These are phyloP conservation scores for Octopus bimaculoides DNA, from an alignment of 1,140 invertebrate genomes.

Conservation along the genomic window DNA sequence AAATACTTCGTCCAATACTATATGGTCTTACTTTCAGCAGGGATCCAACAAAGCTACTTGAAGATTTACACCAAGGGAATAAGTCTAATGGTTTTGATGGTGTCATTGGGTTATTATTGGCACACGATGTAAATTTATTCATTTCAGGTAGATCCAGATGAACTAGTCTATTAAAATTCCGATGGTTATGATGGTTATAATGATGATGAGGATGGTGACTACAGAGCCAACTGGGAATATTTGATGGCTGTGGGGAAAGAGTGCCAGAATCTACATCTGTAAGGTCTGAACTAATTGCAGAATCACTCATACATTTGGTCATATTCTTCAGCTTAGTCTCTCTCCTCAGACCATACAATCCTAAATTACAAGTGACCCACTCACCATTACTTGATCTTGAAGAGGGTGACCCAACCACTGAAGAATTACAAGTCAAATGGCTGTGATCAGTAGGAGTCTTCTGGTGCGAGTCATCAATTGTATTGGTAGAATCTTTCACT, in stretches of 20 bases:
- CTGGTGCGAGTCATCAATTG: too few relatives aligned
- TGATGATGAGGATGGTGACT: not conserved
- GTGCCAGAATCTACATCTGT: slow-evolving; percentile 43
- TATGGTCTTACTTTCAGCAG: not conserved
- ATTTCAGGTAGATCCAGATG: too few relatives aligned
- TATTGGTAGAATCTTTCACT: too few relatives aligned
- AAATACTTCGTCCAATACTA: not conserved
- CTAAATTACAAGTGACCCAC: too few relatives aligned
- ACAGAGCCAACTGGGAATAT: not conserved
- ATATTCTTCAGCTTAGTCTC: slow-evolving; percentile 33
- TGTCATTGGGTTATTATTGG: too few relatives aligned
- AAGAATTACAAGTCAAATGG: too few relatives aligned
- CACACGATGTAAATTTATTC: too few relatives aligned
- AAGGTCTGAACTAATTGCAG: slow-evolving; percentile 52
- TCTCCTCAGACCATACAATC: slow-evolving; percentile 20
- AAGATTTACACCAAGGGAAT: not conserved
- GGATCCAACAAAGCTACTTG: not conserved
- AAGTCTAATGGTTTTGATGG: not conserved
- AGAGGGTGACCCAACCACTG: too few relatives aligned
- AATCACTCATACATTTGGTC: slow-evolving; percentile 45
- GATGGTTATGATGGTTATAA: not conserved
- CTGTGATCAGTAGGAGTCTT: too few relatives aligned
- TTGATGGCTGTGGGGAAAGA: slow-evolving; percentile 14
- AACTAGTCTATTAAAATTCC: too few relatives aligned
- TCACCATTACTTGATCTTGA: too few relatives aligned